Evolutionary conservation across 2,113 vertebrate genomes (phyloP), one percentile per base, ranked within the genome.

Genomic region (Gasterosteus aculeatus): DNA sequence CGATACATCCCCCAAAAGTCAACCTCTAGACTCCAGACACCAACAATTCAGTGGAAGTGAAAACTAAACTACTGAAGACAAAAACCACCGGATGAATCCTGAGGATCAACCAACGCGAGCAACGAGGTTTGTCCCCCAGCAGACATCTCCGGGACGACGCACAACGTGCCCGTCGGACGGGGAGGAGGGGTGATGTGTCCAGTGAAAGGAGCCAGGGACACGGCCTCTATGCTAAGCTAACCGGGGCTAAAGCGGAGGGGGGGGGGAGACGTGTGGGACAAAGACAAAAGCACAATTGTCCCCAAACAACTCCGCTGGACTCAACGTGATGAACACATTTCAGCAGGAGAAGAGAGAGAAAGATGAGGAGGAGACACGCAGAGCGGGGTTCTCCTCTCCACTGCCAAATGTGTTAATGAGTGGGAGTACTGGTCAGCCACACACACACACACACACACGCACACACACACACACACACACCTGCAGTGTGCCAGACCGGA

Each of bases 401-500:
- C 69, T 83, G 87, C 87, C 87, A 89, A 91, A 88, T 87, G 88
- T 85, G 89, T 86, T 88, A 86, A 89, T 89, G 87, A 90, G 78
- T 86, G 82, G 83, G 73, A 82, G 72, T 84, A 85, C 77, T 80
- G 85, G 89, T 90, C 86, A 79, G 56, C 19, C 74, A 31, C 63
- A 35, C 79, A 65, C 84, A 35, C 78, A 77, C 72, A 60, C 67
- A 57, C 77, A 53, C 64, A 35, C 77, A 65, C 84, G 31, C 79
- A 75, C 72, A 61, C 68, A 57, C 77, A 54, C 64, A 72, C 82
- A 68, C 60, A 72, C 63, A 70, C 76, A 81, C 72, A 85, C 85
- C 87, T 81, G 84, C 82, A 88, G 80, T 81, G 86, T 92, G 92
- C 86, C 92, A 92, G 80, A 89, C 82, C 80, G 88, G 88, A 91